Base-by-base conservation (phyloP, 1,140 invertebrate genomes). In the Zaprionus kolodkinae region DNA sequence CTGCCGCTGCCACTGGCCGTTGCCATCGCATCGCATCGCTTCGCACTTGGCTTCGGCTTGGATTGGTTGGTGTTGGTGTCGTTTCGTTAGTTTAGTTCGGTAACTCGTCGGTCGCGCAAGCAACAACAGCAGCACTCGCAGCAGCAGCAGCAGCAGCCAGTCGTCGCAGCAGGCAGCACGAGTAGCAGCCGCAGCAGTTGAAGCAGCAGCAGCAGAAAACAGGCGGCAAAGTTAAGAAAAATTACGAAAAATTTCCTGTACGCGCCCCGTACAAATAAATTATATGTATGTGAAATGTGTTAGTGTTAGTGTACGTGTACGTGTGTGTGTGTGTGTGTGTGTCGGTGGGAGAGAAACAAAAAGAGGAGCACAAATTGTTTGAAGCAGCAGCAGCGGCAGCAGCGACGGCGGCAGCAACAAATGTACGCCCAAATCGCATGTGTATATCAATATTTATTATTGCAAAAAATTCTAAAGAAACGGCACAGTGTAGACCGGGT, bases 81-180 rank as follows among this genome's bases (percentile, higher is more conserved):
- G 84, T 87, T 91, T 74, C 65, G 72, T 74, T 74, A 91, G 90
- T 90, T 91, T 90, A 79, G 89, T 90, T 91, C 90, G 90, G 90
- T 82, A 90, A 91, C 90, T 91, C 89, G 89, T 91, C 83, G 87
- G 89, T 87, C 81, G 87, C 84, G 77, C 82, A 91, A 87, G 83
- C 80, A 82, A 67, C 66, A 72, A 52, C 66, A 67, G 52, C 56
- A 45, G 27, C 60, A 64, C 21, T 21, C 21, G 40, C 63, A 68
- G 33, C 60, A 64, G 54, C 48, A 40, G 54, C 60, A 40, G 27
- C 60, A 64, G 25, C 50, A 38, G 52, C 6, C 36, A 45, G n/a
- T 45, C 25, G n/a, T 45, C 25, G 36, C 57, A 52, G 40, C 69
- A 66, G 65, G 38, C 76, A 48, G 74, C 60, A 35, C 33, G 33